Conservation (phyloP, 2,888 invertebrate genomes). For the Flexamia atlantica region DNA sequence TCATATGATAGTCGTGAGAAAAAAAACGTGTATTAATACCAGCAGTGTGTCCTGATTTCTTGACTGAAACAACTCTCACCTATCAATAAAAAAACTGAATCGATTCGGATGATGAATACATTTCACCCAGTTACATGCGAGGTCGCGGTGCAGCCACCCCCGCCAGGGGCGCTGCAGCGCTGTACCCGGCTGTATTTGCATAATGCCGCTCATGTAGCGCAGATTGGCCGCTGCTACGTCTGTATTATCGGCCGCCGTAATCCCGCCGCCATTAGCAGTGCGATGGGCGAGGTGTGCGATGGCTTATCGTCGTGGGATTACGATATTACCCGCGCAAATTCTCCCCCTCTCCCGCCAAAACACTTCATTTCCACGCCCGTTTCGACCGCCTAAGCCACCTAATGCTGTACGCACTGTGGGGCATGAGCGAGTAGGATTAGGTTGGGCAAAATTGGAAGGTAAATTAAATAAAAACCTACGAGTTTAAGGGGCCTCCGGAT, state of each 20-base stretch:
- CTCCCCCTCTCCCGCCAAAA: background rate
- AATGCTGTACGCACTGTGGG: background rate
- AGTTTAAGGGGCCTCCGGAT: no score
- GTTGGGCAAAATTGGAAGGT: no score
- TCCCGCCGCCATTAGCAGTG: constrained; percentile 18
- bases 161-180: constrained; percentile 1
- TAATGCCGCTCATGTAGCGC: constrained; percentile 21
- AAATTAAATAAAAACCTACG: no score
- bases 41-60: no score
- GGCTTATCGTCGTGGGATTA: constrained; percentile 28
- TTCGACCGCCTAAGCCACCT: background rate
- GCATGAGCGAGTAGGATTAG: background rate
- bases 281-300: constrained; percentile 17
- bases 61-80: no score
- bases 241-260: background rate
- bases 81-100: no score
- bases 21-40: no score
- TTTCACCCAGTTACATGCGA: no score
- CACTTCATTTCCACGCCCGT: background rate
- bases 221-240: constrained; percentile 11
- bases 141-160: no score
- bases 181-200: constrained; percentile 1
- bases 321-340: background rate
- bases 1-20: no score
- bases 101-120: no score